Base-by-base conservation (phyloP, 30 jellyfish, hydroid and myxozoan genomes). In the Clytia hemisphaerica region DNA sequence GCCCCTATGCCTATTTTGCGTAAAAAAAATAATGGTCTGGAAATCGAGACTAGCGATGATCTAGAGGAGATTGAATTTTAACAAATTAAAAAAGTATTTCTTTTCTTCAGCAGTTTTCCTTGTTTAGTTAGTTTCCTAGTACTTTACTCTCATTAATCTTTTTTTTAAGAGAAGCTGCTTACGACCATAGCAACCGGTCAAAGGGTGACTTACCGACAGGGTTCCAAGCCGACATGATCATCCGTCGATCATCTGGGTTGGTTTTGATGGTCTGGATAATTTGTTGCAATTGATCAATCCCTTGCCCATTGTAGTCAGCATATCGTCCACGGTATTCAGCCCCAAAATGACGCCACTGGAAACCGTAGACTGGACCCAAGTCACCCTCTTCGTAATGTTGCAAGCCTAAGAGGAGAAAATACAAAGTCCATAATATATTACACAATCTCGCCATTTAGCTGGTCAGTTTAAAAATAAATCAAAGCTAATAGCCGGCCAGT, bases 321-420 rank as follows among this genome's bases (percentile, higher is more conserved):
- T 92, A 40, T 86, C 57, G 77, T 25, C 78, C 83, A 9, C 53
- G 18, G 64, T 83, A 92, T 40, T 72, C 58, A 9, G 99, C 99
- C 1, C 99, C 96, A 92, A 92, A 92, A 72, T 92, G 95, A 16
- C 98, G 78, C 98, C 98, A 89, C 83, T 89, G 98, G 44, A 89
- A 89, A n/a, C 98, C 98, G 72, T 89, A 89, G 27, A 89, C 93
- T 37, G 98, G 98, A 19, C 98, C 98, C 6, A 89, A 72, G 60
- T 89, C 98, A 29, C 96, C 99, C 22, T 53, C 94, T 42, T 83
- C 96, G 42, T 96, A 58, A 72, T 92, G 93, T 18, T 81, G 93
- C 40, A 92, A 78, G n/a, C 91, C 98, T 90, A 26, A 15, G 47
- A 14, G 34, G 12, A 38, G 22, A 35, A 63, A 19, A 32, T 63